A percentile compares a stretch with the other conserved stretches of the same genome.
Conservation (phyloP, 2,888 invertebrate genomes). For the Odontomyia ornata region DNA sequence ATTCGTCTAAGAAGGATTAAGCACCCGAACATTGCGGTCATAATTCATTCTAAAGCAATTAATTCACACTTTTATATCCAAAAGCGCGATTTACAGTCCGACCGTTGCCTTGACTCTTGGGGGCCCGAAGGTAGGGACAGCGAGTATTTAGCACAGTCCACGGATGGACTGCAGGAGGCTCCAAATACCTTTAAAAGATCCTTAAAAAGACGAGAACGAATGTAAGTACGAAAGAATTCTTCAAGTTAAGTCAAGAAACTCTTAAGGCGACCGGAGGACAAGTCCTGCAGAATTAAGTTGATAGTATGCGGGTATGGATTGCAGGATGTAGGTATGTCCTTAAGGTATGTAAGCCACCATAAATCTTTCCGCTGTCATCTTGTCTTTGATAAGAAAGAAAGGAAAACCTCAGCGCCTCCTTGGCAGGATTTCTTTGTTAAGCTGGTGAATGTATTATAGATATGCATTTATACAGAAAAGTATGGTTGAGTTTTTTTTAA, state of each 20-base stretch:
- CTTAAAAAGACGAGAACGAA: not conserved
- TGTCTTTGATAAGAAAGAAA: constrained; percentile 37
- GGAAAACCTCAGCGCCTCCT: constrained; percentile 18
- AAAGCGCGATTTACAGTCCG: not conserved
- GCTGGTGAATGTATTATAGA: not conserved
- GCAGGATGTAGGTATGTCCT: not conserved
- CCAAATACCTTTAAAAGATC: not conserved
- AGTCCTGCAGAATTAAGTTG: not conserved
- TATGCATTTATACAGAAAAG: too few species aligned
- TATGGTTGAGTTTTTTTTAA: not conserved
- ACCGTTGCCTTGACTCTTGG: not conserved
- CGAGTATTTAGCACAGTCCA: constrained; percentile 30
- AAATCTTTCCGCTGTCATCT: constrained; percentile 16
- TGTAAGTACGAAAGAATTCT: not conserved
- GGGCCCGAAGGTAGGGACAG: not conserved
- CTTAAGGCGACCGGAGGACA: not conserved
- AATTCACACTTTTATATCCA: constrained; percentile 41
- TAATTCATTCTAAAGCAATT: constrained; percentile 42
- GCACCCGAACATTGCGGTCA: constrained; percentile 31
- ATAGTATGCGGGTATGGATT: not conserved
- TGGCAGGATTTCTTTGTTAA: not conserved
- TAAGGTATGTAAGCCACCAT: constrained; percentile 31
- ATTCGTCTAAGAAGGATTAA: not conserved
- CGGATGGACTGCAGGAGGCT: too few species aligned
- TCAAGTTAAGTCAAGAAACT: constrained; percentile 16